phyloP scores from a whole-genome alignment of 2,888 invertebrate genomes.

The Oscheius sp. region DNA sequence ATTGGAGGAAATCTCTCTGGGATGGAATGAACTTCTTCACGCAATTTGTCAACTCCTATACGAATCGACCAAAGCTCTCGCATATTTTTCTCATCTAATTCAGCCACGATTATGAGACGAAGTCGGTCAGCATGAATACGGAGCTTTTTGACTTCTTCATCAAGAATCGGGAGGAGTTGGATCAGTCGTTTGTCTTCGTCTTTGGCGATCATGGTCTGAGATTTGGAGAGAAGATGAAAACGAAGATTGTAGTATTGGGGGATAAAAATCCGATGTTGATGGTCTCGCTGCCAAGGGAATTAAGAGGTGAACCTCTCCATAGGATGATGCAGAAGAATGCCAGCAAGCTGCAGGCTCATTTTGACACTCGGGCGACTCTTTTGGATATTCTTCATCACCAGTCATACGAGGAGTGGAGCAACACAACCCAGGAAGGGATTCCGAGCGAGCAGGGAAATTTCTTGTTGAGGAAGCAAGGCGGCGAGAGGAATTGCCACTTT shows the following conservation, averaged over 20 bases:
- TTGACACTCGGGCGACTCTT: too few relatives aligned
- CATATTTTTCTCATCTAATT: neutral
- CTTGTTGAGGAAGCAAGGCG: too few relatives aligned
- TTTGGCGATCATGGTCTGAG: slow-evolving; percentile 6
- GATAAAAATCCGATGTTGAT: neutral
- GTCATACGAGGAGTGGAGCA: too few relatives aligned
- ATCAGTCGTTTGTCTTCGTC: neutral
- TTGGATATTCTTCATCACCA: too few relatives aligned
- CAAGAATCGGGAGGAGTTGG: neutral
- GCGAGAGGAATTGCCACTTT: too few relatives aligned
- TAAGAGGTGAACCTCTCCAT: neutral
- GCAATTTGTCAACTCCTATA: neutral
- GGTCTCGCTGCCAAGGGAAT: neutral
- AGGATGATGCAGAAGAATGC: too few relatives aligned
- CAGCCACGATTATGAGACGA: neutral
- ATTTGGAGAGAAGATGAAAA: neutral
- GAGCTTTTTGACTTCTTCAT: neutral
- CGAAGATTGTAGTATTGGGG: neutral
- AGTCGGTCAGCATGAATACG: neutral
- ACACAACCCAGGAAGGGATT: too few relatives aligned
- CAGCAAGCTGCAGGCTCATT: too few relatives aligned
- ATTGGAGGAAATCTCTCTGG: neutral
- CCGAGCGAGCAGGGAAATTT: too few relatives aligned
- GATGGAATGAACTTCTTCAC: neutral
- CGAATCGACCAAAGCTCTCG: neutral